Percentiles rank a stretch among this genome's conserved stretches.
Evolutionary conservation across 30 jellyfish, hydroid and myxozoan genomes (phyloP).

Genomic region (Pelagia noctiluca): DNA sequence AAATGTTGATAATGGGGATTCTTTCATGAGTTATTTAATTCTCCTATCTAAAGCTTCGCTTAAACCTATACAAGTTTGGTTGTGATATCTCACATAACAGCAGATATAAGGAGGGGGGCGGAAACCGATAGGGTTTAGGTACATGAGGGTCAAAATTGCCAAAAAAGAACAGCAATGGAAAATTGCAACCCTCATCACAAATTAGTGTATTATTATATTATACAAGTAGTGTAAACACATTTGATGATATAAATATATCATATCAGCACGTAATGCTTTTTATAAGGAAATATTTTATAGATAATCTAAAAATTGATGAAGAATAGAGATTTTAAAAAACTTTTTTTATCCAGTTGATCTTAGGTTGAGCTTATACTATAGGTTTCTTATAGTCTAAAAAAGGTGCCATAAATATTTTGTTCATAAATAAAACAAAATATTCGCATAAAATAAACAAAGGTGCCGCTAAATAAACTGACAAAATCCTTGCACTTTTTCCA

Average conservation of each 20-base stretch:
- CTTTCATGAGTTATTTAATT: too few relatives aligned
- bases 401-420: conserved; percentile 2
- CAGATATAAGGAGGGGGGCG: too few relatives aligned
- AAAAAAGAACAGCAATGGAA: too few relatives aligned
- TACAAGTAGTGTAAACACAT: background rate
- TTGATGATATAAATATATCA: background rate
- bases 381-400: conserved; percentile 1
- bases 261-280: background rate
- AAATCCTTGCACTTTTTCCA: background rate
- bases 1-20: too few relatives aligned
- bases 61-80: too few relatives aligned
- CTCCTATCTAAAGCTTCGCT: too few relatives aligned
- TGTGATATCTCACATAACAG: too few relatives aligned
- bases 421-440: background rate
- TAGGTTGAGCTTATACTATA: background rate
- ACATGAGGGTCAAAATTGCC: too few relatives aligned
- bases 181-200: background rate
- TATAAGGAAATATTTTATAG: background rate
- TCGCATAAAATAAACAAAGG: background rate
- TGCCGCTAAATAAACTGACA: background rate
- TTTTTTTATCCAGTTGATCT: background rate
- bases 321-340: background rate
- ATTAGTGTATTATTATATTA: too few relatives aligned
- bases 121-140: too few relatives aligned
- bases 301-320: background rate